Conservation (phyloP, 2,888 invertebrate genomes). For the Drosophila demipolita region DNA sequence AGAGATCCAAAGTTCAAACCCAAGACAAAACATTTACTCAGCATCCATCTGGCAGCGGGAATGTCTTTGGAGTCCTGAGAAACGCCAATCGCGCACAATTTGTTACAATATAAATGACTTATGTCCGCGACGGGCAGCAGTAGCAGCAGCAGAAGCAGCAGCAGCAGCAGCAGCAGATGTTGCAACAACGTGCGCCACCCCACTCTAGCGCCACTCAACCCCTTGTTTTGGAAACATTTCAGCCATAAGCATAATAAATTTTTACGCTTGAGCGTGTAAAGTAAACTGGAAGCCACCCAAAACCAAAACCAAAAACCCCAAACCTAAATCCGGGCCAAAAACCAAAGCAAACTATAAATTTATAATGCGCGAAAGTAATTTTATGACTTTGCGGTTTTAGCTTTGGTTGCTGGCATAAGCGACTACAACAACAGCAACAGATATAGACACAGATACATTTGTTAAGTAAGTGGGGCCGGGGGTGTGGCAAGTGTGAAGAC, state of each 20-base stretch:
- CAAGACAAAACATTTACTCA: slow-evolving; percentile 72
- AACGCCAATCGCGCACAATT: slow-evolving; percentile 80
- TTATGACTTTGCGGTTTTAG: slow-evolving; percentile 84
- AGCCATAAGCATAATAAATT: slow-evolving; percentile 83
- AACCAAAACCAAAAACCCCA: slow-evolving; percentile 24
- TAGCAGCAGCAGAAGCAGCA: slow-evolving; percentile 55
- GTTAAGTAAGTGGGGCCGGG: slow-evolving; percentile 22
- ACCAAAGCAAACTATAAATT: slow-evolving; percentile 82
- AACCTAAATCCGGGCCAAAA: slow-evolving; percentile 32
- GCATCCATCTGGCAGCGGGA: slow-evolving; percentile 58
- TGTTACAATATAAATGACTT: slow-evolving; percentile 82
- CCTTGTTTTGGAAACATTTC: slow-evolving; percentile 41
- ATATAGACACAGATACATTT: slow-evolving; percentile 33
- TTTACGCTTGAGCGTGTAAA: slow-evolving; percentile 81
- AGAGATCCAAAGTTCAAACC: slow-evolving; percentile 59
- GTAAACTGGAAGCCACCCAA: slow-evolving; percentile 34
- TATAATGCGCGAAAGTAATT: slow-evolving; percentile 85
- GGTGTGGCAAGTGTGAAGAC: slow-evolving; percentile 49
- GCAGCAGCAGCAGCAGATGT: slow-evolving; percentile 52
- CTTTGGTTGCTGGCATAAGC: slow-evolving; percentile 56
- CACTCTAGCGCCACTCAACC: slow-evolving; percentile 2
- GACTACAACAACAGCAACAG: slow-evolving; percentile 25
- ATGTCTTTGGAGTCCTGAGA: slow-evolving; percentile 41
- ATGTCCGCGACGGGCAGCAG: slow-evolving; percentile 66
- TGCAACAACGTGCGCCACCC: slow-evolving; percentile 54